Evolutionary conservation across 2,888 invertebrate genomes (phyloP).

Genomic region (Sclerodermus sp.): DNA sequence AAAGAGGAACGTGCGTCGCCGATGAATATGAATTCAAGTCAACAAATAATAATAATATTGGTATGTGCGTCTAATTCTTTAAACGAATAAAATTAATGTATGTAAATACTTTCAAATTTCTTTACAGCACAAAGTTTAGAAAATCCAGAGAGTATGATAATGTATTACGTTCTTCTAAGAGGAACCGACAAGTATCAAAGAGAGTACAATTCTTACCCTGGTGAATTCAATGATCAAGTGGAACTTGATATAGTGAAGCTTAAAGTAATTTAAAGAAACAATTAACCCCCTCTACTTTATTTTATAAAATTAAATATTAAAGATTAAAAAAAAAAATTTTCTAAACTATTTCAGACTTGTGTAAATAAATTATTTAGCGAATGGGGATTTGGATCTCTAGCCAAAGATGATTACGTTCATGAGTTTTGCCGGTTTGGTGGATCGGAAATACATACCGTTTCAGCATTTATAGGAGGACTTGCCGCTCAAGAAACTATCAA

Average conservation of each 20-base stretch:
- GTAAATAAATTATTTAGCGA: conserved; percentile 77
- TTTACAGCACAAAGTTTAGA: conserved; percentile 71
- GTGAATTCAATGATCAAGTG: conserved; percentile 79
- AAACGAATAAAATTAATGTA: conserved; percentile 18
- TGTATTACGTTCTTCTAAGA: conserved; percentile 86
- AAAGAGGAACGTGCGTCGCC: conserved; percentile 77
- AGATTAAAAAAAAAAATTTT: not conserved
- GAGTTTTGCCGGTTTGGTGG: conserved; percentile 96
- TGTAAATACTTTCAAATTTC: conserved; percentile 1
- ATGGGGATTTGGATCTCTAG: conserved; percentile 76
- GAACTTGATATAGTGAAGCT: conserved; percentile 89
- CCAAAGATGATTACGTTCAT: conserved; percentile 91
- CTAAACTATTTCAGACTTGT: conserved; percentile 55
- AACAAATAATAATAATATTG: conserved; percentile 63
- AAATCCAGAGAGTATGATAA: conserved; percentile 82
- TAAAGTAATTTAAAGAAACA: too few species aligned
- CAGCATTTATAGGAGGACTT: conserved; percentile 90
- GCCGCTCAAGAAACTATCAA: conserved; percentile 92
- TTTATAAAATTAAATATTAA: not conserved
- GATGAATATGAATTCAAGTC: conserved; percentile 76
- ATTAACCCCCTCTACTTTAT: too few species aligned
- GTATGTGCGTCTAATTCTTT: conserved; percentile 41
- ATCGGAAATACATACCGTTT: conserved; percentile 90
- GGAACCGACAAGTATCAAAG: conserved; percentile 89
- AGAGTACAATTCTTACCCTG: conserved; percentile 88